These are phyloP conservation scores for Netelia melanura DNA, from an alignment of 2,888 invertebrate genomes.

Conservation along the genomic window DNA sequence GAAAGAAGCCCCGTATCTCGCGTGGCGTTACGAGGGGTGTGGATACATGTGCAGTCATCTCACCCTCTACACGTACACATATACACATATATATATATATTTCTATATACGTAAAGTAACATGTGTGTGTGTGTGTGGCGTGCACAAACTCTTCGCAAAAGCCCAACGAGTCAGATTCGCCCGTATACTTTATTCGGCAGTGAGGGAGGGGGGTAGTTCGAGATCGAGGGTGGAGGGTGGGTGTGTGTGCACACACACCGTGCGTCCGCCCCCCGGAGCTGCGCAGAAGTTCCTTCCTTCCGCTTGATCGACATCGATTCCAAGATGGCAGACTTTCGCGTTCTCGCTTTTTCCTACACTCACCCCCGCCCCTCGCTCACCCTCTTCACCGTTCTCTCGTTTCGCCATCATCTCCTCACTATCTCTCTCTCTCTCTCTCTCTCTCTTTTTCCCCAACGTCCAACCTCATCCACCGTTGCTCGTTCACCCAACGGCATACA, in stretches of 20 bases:
- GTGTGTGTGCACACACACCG: slow-evolving; percentile 74
- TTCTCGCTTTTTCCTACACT: slow-evolving; percentile 52
- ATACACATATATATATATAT: not conserved
- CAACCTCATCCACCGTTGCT: slow-evolving; percentile 71
- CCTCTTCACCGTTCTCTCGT: slow-evolving; percentile 9
- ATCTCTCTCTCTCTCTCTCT: slow-evolving; percentile 73
- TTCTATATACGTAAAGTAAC: not conserved
- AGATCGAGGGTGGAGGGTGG: slow-evolving; percentile 70
- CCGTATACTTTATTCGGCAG: slow-evolving; percentile 64
- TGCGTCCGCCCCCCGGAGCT: slow-evolving; percentile 74
- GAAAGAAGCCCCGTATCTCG: slow-evolving; percentile 35
- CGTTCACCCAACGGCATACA: slow-evolving; percentile 80
- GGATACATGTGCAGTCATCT: slow-evolving; percentile 36
- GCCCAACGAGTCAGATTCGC: slow-evolving; percentile 61
- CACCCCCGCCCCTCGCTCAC: slow-evolving; percentile 15
- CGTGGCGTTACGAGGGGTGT: slow-evolving; percentile 38
- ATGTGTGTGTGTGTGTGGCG: slow-evolving; percentile 15
- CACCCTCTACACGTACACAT: slow-evolving; percentile 11
- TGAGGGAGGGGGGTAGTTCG: slow-evolving; percentile 63
- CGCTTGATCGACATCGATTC: slow-evolving; percentile 83
- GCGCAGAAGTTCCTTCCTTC: slow-evolving; percentile 82
- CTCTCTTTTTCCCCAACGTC: slow-evolving; percentile 70
- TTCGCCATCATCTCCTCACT: slow-evolving; percentile 45
- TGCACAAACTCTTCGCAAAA: slow-evolving; percentile 28
- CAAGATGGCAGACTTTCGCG: slow-evolving; percentile 80